A percentile compares a stretch with the other conserved stretches of the same genome.
Conservation (phyloP, 1,140 invertebrate genomes). For the honey bee (Apis mellifera) region Amel_HAv3.1 CM009933.2:6997001-6997500, state of each 20-base stretch:
- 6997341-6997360: background rate
- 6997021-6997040: background rate
- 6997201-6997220: slow-evolving; percentile 45
- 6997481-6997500: slow-evolving; percentile 14
- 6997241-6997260: slow-evolving; percentile 54
- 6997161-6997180: slow-evolving; percentile 22
- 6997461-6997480: background rate
- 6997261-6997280: slow-evolving; percentile 40
- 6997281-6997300: slow-evolving; percentile 35
- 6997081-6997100: background rate
- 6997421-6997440: too few species aligned
- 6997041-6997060: slow-evolving; percentile 14
- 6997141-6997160: background rate
- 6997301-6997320: background rate
- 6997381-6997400: slow-evolving; percentile 38
- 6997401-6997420: slow-evolving; percentile 48
- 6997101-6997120: background rate
- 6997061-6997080: slow-evolving; percentile 1
- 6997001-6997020: too few species aligned
- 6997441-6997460: background rate
- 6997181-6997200: slow-evolving; percentile 30
- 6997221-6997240: slow-evolving; percentile 16
- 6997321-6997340: slow-evolving; percentile 41
- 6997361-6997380: slow-evolving; percentile 39
- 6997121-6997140: slow-evolving; percentile 17